These are phyloP conservation scores for Alces alces DNA, from an alignment of 2,113 vertebrate species.

Conservation along the genomic window DNA sequence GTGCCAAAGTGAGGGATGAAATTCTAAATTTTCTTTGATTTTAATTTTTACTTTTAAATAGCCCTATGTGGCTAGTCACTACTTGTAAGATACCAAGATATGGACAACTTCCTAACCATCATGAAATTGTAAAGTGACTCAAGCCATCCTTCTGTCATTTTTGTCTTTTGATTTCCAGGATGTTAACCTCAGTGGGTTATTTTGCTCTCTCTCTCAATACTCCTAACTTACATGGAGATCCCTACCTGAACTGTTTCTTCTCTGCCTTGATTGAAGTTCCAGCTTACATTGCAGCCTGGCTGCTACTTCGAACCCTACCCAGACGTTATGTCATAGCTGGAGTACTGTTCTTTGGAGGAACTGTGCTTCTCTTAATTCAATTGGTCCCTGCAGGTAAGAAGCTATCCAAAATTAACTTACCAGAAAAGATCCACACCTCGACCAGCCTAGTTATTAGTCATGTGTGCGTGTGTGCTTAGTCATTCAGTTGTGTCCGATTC, in stretches of 20 bases:
- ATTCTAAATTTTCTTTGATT: neutral
- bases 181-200: conserved; percentile 86
- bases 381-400: conserved; percentile 86
- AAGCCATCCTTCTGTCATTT: conserved; percentile 10
- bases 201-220: conserved; percentile 91
- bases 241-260: conserved; percentile 91
- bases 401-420: neutral
- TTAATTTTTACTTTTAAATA: conserved; percentile 10
- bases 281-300: conserved; percentile 89
- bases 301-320: conserved; percentile 85
- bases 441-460: neutral
- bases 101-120: neutral
- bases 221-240: conserved; percentile 88
- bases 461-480: neutral
- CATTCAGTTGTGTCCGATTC: neutral
- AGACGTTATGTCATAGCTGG: conserved; percentile 83
- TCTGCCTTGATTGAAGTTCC: conserved; percentile 92
- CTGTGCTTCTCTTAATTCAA: conserved; percentile 87
- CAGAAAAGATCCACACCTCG: neutral
- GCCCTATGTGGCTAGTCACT: neutral
- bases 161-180: conserved; percentile 80
- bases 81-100: neutral
- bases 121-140: neutral
- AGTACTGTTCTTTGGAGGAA: conserved; percentile 83
- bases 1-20: neutral